Evolutionary conservation across 2,797 vertebrate species (phyloP), one percentile per base, ranked within the genome.

Genomic region (Premnoplex brunnescens): DNA sequence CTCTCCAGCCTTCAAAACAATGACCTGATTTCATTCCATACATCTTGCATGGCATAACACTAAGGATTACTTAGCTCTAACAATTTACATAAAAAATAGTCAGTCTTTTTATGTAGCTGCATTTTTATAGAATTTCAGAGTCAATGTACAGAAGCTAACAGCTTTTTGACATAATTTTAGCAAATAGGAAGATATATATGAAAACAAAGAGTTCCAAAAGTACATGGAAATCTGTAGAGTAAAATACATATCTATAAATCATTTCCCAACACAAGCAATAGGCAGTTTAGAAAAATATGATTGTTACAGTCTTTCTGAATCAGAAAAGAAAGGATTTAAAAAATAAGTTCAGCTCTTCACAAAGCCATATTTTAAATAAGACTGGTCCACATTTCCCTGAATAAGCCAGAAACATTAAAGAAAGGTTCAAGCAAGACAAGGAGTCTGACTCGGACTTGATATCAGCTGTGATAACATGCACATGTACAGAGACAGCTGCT

Each of bases 191-290:
- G 39, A 44, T 49, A 81, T 64, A 85, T 55, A 77, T 63, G 88
- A 92, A 93, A 94, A 91, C 41, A 91, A 66, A 87, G 66, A 82
- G 49, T 75, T 93, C 87, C 71, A 85, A 96, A 96, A 89, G 72
- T 88, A 91, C 64, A 49, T 49, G 34, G 21, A 58, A 73, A 88
- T 96, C 95, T 95, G 93, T 97, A 97, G 95, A 94, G 91, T 93
- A 97, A 97, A 97, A 98, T 97, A 98, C 95, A 97, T 73, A 87
- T 91, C 20, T 79, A 63, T 94, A 37, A 95, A 96, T 95, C 66
- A 96, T 94, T 97, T 96, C 51, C 68, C 87, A 95, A 95, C 52
- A 86, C 46, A 96, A 96, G 92, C 84, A 91, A 86, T 60, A 69
- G 69, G 72, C 82, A 79, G 54, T 93, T 94, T 97, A 97, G 90